These are phyloP conservation scores for Epinotia ramella DNA, from an alignment of 2,888 invertebrate species.

Conservation along the genomic window DNA sequence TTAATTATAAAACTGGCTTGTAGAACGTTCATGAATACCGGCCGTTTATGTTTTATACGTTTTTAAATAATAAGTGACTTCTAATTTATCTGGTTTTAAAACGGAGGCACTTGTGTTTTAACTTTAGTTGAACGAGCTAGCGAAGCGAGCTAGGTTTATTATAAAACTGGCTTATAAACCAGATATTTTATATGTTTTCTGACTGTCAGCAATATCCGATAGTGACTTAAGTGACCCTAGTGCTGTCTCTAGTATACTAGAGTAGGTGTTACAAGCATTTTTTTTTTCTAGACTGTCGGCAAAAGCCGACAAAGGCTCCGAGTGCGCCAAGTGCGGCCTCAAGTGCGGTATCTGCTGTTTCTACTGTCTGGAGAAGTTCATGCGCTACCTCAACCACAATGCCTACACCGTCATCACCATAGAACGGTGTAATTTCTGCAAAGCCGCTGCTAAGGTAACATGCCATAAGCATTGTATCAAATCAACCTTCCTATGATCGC, in stretches of 20 bases:
- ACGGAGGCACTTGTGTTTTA: too few species aligned
- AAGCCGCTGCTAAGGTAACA: slow-evolving; percentile 93
- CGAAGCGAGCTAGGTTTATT: not conserved
- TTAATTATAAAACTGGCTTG: too few species aligned
- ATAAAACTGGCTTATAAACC: not conserved
- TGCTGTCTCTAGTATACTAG: too few species aligned
- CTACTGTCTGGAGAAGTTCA: slow-evolving; percentile 95
- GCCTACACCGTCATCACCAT: slow-evolving; percentile 98
- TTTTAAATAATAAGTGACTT: too few species aligned
- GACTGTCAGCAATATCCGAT: not conserved
- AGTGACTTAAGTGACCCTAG: too few species aligned
- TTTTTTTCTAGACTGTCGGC: slow-evolving; percentile 85
- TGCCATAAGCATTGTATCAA: not conserved
- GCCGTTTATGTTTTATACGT: too few species aligned
- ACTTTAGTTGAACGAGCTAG: too few species aligned
- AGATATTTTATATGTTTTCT: not conserved
- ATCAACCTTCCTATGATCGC: too few species aligned
- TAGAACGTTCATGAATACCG: too few species aligned
- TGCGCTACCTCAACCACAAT: slow-evolving; percentile 96
- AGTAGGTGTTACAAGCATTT: too few species aligned
- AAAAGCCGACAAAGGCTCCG: slow-evolving; percentile 89
- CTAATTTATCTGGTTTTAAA: too few species aligned
- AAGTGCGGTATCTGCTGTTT: slow-evolving; percentile 96
- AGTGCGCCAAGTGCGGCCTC: slow-evolving; percentile 90
- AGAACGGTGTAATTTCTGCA: slow-evolving; percentile 95